These are phyloP conservation scores for Lasioglossum malachurum DNA, from an alignment of 2,888 invertebrate genomes.

Conservation along the genomic window DNA sequence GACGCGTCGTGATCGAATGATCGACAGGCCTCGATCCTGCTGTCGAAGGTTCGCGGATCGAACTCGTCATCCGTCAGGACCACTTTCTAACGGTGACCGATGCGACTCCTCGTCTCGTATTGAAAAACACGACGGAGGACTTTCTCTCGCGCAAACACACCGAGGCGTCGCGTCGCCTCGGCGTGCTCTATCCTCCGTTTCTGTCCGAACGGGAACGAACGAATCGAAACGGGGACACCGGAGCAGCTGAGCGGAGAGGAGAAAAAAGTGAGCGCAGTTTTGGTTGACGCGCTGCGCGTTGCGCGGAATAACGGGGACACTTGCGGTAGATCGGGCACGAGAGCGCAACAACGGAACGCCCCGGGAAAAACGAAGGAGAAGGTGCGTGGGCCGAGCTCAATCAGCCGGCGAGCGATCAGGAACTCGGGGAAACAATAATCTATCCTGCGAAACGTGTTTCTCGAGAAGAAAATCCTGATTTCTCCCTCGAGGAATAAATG, in stretches of 20 bases:
- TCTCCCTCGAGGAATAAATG: neutral
- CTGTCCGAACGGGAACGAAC: slow-evolving; percentile 2
- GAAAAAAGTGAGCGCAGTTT: slow-evolving; percentile 15
- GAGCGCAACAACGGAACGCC: slow-evolving; percentile 10
- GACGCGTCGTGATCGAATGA: neutral
- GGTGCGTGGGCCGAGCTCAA: slow-evolving; percentile 56
- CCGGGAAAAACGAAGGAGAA: slow-evolving; percentile 15
- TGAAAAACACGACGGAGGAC: slow-evolving; percentile 56
- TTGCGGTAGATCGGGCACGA: slow-evolving; percentile 43
- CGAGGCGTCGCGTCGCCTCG: neutral
- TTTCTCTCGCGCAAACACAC: slow-evolving; percentile 64
- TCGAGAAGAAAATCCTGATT: neutral
- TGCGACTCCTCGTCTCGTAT: slow-evolving; percentile 47
- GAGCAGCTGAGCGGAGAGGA: neutral
- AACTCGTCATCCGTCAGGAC: slow-evolving; percentile 39
- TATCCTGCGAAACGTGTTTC: slow-evolving; percentile 3
- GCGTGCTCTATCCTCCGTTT: neutral
- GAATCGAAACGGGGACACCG: slow-evolving; percentile 5
- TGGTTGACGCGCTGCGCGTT: slow-evolving; percentile 8
- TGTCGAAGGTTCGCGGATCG: slow-evolving; percentile 22
- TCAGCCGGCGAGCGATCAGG: slow-evolving; percentile 43
- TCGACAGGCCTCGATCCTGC: neutral
- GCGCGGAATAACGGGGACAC: slow-evolving; percentile 43
- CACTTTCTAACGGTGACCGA: slow-evolving; percentile 35
- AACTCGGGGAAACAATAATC: slow-evolving; percentile 41